Conservation (phyloP, 1,140 invertebrate genomes). For the Ceratina australensis region DNA sequence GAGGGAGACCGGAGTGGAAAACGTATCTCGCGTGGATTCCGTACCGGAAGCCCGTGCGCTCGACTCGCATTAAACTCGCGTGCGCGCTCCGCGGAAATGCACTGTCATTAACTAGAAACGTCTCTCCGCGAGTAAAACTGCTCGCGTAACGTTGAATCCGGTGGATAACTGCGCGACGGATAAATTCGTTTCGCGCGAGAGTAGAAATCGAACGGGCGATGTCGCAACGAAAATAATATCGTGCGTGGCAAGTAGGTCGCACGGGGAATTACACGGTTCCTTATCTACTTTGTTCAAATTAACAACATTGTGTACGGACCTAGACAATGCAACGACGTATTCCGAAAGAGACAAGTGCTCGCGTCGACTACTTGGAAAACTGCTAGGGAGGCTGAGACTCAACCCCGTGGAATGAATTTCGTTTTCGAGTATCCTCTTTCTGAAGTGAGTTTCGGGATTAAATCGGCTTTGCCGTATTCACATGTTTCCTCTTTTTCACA, state of each 20-base stretch:
- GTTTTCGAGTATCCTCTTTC: slow-evolving; percentile 11
- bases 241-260: no score
- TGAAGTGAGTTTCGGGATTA: slow-evolving; percentile 31
- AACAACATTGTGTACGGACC: no score
- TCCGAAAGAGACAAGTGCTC: no score
- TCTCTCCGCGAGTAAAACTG: neutral
- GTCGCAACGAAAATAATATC: no score
- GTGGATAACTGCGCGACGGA: neutral
- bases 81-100: slow-evolving; percentile 6
- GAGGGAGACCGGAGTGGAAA: neutral
- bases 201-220: no score
- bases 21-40: neutral
- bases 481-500: slow-evolving; percentile 23
- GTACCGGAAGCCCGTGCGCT: neutral
- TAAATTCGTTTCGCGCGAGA: neutral
- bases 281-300: no score
- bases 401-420: slow-evolving; percentile 1
- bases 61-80: slow-evolving; percentile 1
- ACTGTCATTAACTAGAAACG: slow-evolving; percentile 26
- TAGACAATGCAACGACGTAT: no score
- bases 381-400: no score
- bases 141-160: neutral
- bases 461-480: slow-evolving; percentile 35
- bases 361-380: no score
- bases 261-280: no score